These are phyloP conservation scores for Mionectes macconnelli DNA, from an alignment of 2,113 vertebrate species.

Conservation along the genomic window DNA sequence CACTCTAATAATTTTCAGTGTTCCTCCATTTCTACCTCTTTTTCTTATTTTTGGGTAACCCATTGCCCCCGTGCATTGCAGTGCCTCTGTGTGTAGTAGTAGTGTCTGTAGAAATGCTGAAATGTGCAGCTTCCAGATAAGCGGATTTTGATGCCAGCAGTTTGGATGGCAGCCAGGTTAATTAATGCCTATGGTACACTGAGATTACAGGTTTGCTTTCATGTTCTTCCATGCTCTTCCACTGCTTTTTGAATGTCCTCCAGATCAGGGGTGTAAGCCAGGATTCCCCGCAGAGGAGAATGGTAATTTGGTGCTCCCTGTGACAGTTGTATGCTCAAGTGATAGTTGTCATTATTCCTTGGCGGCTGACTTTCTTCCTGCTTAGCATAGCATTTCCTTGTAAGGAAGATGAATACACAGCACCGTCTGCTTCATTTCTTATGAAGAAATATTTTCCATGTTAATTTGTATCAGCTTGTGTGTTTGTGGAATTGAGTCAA, in stretches of 20 bases:
- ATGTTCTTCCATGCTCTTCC: conserved; percentile 49
- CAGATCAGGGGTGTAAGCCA: background rate
- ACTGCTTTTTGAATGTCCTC: conserved; percentile 25
- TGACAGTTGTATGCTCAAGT: background rate
- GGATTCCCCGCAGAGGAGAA: background rate
- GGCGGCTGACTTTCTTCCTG: background rate
- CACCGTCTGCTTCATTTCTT: background rate
- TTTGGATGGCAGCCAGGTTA: conserved; percentile 46
- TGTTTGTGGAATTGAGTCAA: background rate
- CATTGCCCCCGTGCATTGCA: background rate
- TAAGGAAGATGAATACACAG: background rate
- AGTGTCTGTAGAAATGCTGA: background rate
- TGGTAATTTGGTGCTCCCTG: background rate
- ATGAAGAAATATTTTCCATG: background rate
- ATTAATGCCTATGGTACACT: conserved; percentile 32
- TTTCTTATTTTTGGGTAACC: background rate
- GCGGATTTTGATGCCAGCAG: background rate
- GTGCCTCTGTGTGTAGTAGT: background rate
- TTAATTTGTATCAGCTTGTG: background rate
- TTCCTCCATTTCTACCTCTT: background rate
- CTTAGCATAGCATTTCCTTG: conserved; percentile 18
- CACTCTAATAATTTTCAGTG: background rate
- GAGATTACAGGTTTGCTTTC: conserved; percentile 60
- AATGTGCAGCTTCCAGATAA: conserved; percentile 62
- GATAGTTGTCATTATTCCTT: conserved; percentile 13